Base-by-base conservation (phyloP, 2,888 invertebrate genomes). In the Hyposoter dolosus region DNA sequence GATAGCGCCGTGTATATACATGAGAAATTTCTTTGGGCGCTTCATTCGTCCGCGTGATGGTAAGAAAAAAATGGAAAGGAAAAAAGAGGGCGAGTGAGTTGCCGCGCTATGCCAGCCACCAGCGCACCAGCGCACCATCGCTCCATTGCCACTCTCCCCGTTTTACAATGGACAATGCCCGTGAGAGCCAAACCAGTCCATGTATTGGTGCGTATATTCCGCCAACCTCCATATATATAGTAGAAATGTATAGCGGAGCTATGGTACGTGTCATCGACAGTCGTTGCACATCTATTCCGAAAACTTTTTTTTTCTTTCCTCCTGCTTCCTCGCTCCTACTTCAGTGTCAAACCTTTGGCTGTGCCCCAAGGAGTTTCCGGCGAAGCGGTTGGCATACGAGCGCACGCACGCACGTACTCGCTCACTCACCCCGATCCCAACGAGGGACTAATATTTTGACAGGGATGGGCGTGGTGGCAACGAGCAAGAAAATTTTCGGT, bases 371-470 rank as follows among this genome's bases (percentile, higher is more conserved):
- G 80, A 69, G 69, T 65, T 53, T 47, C 60, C 47, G 47, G 65
- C 47, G 19, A 75, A 74, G 79, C 74, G 71, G 63, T 80, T 84
- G 63, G 60, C 45, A 56, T 32, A 56, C 65, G 76, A 15, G n/a
- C 5, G 45, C 12, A 45, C 17, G 40, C 6, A 66, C 40, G 19
- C 47, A 19, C 43, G 43, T 28, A 56, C 40, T 40, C 23, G n/a
- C 6, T n/a, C n/a, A n/a, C n/a, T n/a, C n/a, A n/a, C n/a, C n/a
- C n/a, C 28, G 60, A 19, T 2, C 1, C n/a, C 35, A 19, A 40
- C n/a, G n/a, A 75, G 75, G 56, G 77, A 89, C 90, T 93, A 93
- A 94, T 94, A 93, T 94, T 94, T 93, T 93, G 94, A 94, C 93
- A 93, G 88, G 87, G 87, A 89, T 91, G 90, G 93, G 93, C 92